Percentiles rank a stretch among this genome's conserved stretches.
Evolutionary conservation across 1,140 invertebrate genomes (phyloP).

Genomic region (Scaptomyza montana): DNA sequence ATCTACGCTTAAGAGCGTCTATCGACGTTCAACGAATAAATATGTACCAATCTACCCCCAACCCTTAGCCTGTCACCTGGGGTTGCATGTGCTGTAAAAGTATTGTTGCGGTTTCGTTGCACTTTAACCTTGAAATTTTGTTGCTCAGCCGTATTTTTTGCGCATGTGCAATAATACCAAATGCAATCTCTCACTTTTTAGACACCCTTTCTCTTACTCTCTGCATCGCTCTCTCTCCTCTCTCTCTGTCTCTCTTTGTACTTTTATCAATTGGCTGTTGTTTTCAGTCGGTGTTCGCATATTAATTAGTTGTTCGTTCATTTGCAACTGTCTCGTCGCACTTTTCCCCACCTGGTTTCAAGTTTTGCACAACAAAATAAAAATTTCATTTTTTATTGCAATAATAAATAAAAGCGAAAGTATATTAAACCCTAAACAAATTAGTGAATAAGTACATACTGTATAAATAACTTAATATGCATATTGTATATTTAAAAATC

Average conservation of each 20-base stretch:
- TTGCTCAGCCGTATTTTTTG: conserved; percentile 49
- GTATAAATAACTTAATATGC: conserved; percentile 6
- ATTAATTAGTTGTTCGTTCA: conserved; percentile 40
- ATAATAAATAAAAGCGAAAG: conserved; percentile 70
- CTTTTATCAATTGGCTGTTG: conserved; percentile 40
- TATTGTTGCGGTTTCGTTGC: conserved; percentile 81
- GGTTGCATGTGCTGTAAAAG: conserved; percentile 27
- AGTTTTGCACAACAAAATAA: conserved; percentile 21
- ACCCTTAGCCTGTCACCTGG: conserved; percentile 3
- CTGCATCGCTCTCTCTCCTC: background rate
- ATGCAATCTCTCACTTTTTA: conserved; percentile 26
- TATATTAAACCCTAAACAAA: conserved; percentile 47
- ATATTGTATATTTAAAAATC: background rate
- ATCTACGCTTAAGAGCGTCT: conserved; percentile 8
- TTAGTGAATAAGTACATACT: conserved; percentile 13
- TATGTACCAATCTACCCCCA: background rate
- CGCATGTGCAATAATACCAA: conserved; percentile 61
- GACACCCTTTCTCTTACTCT: background rate
- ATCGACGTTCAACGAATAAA: background rate
- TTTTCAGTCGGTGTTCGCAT: conserved; percentile 36
- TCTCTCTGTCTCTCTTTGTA: conserved; percentile 3
- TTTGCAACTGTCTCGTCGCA: conserved; percentile 11
- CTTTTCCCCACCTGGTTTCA: conserved; percentile 5
- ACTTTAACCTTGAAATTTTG: conserved; percentile 83
- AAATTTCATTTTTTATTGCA: conserved; percentile 53